Percentiles rank a stretch among this genome's conserved stretches.
phyloP scores from a whole-genome alignment of 2,888 invertebrate species.

The Euproctis similis region DNA sequence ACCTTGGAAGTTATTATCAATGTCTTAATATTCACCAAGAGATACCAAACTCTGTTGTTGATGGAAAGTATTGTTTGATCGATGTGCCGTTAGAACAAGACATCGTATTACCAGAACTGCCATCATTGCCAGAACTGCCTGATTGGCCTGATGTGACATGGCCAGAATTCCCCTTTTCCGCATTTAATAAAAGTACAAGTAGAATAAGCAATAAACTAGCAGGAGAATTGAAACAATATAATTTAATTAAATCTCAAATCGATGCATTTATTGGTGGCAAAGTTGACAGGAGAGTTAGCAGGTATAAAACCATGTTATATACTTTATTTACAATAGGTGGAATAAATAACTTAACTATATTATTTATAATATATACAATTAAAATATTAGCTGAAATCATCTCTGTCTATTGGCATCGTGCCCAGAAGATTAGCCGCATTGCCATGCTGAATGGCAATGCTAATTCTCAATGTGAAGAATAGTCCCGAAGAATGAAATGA shows the following conservation, averaged over 20 bases:
- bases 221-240: constrained; percentile 7
- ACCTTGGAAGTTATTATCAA: constrained; percentile 44
- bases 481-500: too few relatives aligned
- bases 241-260: constrained; percentile 4
- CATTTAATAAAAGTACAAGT: constrained; percentile 8
- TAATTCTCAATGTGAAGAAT: too few relatives aligned
- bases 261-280: constrained; percentile 8
- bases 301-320: too few relatives aligned
- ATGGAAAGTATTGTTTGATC: constrained; percentile 53
- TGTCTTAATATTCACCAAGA: constrained; percentile 38
- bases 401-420: too few relatives aligned
- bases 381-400: too few relatives aligned
- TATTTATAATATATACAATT: too few relatives aligned
- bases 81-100: constrained; percentile 32
- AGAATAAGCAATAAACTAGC: constrained; percentile 9
- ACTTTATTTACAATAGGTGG: too few relatives aligned
- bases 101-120: constrained; percentile 18
- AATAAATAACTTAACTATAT: too few relatives aligned
- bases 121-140: constrained; percentile 21
- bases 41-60: constrained; percentile 27
- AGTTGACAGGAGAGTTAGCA: constrained; percentile 2
- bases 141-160: constrained; percentile 6
- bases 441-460: too few relatives aligned
- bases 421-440: too few relatives aligned
- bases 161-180: constrained; percentile 13